Conservation (phyloP, 2,797 vertebrate genomes). For the Danio tinwini region DNA sequence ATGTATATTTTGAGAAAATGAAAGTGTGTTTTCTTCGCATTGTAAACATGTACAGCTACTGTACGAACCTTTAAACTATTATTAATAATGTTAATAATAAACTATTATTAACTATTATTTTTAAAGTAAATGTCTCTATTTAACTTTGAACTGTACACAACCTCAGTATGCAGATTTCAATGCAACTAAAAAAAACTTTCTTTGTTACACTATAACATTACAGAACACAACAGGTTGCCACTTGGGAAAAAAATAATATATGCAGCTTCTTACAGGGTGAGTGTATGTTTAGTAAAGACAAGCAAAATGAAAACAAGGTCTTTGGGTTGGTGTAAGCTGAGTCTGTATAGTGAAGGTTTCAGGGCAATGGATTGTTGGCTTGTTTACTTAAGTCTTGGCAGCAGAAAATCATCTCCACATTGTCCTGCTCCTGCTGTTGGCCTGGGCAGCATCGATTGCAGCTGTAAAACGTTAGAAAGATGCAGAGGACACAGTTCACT, state of each 20-base stretch:
- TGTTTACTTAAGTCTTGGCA: conserved; percentile 72
- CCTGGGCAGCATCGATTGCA: conserved; percentile 72
- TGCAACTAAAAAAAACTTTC: too few relatives aligned
- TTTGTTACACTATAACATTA: neutral
- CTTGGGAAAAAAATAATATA: neutral
- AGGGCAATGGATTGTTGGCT: conserved; percentile 60
- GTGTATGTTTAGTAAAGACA: conserved; percentile 21
- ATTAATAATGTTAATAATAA: too few relatives aligned
- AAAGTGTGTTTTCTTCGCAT: too few relatives aligned
- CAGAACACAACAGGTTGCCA: conserved; percentile 11
- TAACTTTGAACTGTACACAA: neutral
- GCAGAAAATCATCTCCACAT: conserved; percentile 76
- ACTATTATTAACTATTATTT: too few relatives aligned
- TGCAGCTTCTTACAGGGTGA: neutral
- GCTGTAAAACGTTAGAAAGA: conserved; percentile 84
- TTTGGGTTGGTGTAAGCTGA: conserved; percentile 73
- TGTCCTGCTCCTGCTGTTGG: conserved; percentile 77
- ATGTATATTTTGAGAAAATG: too few relatives aligned
- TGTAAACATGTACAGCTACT: too few relatives aligned
- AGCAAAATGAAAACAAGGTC: conserved; percentile 65
- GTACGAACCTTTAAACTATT: too few relatives aligned
- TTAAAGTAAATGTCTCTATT: neutral
- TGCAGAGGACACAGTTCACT: conserved; percentile 87
- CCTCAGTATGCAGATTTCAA: too few relatives aligned
- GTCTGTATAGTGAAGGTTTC: conserved; percentile 66